Base-by-base conservation (phyloP, 2,113 vertebrate genomes). In the Odocoileus hemionus region DNA sequence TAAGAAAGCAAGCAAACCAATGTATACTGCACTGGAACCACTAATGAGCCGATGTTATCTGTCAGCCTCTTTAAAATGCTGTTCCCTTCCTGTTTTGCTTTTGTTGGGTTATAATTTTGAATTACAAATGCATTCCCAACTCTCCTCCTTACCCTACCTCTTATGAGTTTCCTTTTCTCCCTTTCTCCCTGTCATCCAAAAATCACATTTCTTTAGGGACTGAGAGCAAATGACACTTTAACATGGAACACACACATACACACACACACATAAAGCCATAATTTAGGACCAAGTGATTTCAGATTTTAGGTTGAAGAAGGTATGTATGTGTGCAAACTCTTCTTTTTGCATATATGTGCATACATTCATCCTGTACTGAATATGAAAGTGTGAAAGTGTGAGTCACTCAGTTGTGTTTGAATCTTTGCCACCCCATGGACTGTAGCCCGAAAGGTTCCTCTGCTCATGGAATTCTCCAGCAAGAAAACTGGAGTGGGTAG, bases 31-130 rank as follows among this genome's bases (percentile, higher is more conserved):
- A 98, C 98, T 97, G 98, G 88, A 99, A 98, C 98, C 96, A 97
- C 98, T 99, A 98, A 98, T 98, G 98, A 98, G 97, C 83, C 98
- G 97, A 98, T 98, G 97, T 76, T 99, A 98, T 98, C 98, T 98
- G 94, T 50, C 33, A 87, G 92, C 43, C 91, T 98, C 96, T 98
- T 98, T 98, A 98, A 98, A 98, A 98, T 98, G 98, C 96, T 98
- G 57, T 97, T 97, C 89, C 92, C 92, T 98, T 98, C 97, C 97
- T 98, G 28, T 96, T 99, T 98, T 98, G 94, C 85, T 95, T 97
- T 98, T 98, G 47, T 83, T 95, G 45, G 61, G 43, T 94, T 97
- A 95, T 97, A 98, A 98, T 98, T 98, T 98, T 97, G 97, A 98
- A 98, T 98, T 98, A 97, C 79, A 17, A 88, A 23, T 76, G n/a